Percentiles rank a stretch among this genome's conserved stretches.
These are phyloP conservation scores for Cassiopea andromeda DNA, from an alignment of 30 jellyfish, hydroid and myxozoan genomes.

Conservation along the genomic window DNA sequence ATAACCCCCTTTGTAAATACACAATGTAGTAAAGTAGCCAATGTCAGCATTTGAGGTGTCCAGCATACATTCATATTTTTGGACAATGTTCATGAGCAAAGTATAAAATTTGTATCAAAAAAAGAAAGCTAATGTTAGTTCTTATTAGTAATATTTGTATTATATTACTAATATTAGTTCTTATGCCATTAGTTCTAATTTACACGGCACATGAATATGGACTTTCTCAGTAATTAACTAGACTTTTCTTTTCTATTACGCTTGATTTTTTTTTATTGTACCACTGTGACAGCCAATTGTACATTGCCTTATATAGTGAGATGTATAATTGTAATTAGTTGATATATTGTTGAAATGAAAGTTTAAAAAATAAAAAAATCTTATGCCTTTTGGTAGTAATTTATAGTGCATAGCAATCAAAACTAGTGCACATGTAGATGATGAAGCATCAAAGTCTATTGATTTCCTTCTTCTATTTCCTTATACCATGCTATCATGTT, in stretches of 20 bases:
- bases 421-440: not conserved
- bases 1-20: not conserved
- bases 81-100: not conserved
- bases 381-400: not conserved
- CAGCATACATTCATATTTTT: not conserved
- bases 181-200: no score
- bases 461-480: not conserved
- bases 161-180: no score
- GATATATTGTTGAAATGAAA: no score
- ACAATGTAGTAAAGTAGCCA: not conserved
- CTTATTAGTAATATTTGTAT: not conserved
- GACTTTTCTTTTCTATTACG: no score
- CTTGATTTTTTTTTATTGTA: no score
- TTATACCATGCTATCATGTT: constrained; percentile 34
- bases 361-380: no score
- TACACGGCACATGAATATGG: no score
- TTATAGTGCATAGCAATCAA: not conserved
- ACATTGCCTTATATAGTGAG: no score
- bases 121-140: not conserved
- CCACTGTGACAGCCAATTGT: no score
- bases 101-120: not conserved
- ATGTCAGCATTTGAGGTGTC: not conserved
- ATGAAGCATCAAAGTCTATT: not conserved
- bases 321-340: no score
- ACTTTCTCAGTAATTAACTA: no score